Percentiles rank a stretch among this genome's conserved stretches.
Conservation (phyloP, 2,888 invertebrate genomes). For the Agrotis puta region DNA sequence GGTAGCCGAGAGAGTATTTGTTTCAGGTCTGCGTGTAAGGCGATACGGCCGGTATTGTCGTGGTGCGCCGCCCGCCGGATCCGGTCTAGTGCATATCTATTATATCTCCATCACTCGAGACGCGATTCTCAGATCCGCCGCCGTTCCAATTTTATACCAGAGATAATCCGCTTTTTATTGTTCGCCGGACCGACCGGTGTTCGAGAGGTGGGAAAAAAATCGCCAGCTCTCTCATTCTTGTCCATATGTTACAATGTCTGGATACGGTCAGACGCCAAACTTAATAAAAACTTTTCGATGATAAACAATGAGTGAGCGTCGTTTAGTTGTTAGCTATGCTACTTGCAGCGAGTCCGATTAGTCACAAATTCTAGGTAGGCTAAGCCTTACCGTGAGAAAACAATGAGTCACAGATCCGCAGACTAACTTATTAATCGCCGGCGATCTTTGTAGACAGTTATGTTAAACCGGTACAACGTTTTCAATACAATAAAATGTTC, state of each 20-base stretch:
- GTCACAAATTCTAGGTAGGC: slow-evolving; percentile 80
- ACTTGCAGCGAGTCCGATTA: slow-evolving; percentile 74
- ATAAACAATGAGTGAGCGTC: slow-evolving; percentile 57
- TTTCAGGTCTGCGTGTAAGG: slow-evolving; percentile 86
- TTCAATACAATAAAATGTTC: slow-evolving; percentile 53
- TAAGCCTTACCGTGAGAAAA: slow-evolving; percentile 73
- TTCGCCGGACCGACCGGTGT: slow-evolving; percentile 69
- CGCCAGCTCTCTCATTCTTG: slow-evolving; percentile 68
- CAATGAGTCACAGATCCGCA: slow-evolving; percentile 81
- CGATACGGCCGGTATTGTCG: slow-evolving; percentile 87
- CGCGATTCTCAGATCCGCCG: slow-evolving; percentile 81
- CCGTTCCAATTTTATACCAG: slow-evolving; percentile 85
- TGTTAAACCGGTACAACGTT: slow-evolving; percentile 58
- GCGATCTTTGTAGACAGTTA: slow-evolving; percentile 60
- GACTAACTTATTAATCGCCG: slow-evolving; percentile 65
- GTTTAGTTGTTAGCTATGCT: slow-evolving; percentile 25
- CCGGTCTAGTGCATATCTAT: slow-evolving; percentile 89
- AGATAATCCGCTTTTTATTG: slow-evolving; percentile 85
- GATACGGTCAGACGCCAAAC: slow-evolving; percentile 58
- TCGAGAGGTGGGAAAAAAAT: slow-evolving; percentile 65
- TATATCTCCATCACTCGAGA: slow-evolving; percentile 84
- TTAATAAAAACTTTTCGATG: slow-evolving; percentile 47
- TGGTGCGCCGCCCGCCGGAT: slow-evolving; percentile 81
- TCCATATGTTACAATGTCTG: slow-evolving; percentile 66
- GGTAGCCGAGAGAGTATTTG: slow-evolving; percentile 84